Evolutionary conservation across 2,797 vertebrate species (phyloP), one percentile per base, ranked within the genome.

Genomic region (Xiphophorus birchmanni): DNA sequence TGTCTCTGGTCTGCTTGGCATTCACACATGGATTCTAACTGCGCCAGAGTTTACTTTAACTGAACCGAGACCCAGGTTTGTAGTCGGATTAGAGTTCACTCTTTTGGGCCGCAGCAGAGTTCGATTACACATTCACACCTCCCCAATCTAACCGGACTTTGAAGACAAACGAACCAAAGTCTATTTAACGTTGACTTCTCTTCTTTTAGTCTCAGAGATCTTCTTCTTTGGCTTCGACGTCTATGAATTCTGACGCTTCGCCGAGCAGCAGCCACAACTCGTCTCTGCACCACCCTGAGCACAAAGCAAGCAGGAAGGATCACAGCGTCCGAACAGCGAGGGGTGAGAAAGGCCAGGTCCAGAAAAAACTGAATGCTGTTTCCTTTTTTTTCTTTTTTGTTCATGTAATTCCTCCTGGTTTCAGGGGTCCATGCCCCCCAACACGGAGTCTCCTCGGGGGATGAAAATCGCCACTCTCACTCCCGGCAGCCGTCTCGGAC

Each of bases 401-500:
- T 52, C 7, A 32, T 76, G 10, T 74, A 42, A 83, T 35, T 21
- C 21, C 8, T 79, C 63, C 54, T 85, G 75, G 4, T 83, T 74
- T 67, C 90, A 97, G 97, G 96, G 74, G 94, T 95, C 32, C 94
- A 95, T 13, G 94, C 95, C 54, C 82, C 94, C 35, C 97, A 97
- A 44, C 76, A 91, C 6, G 47, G 80, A 4, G 77, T 86, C 2
- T 84, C 91, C 40, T 81, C 91, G 29, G 92, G 94, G 1, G 95
- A 93, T 37, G 95, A 94, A 45, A 89, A 86, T 1, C 90, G 86
- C 58, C 87, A 95, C 80, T 89, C 90, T 8, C 90, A 88, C 48
- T 94, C 96, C 86, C 97, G 96, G 40, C 96, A 97, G 23, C 93
- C 96, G 0, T 87, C 96, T 0, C 96, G 97, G 13, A 91, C 97